A percentile compares a stretch with the other conserved stretches of the same genome.
Evolutionary conservation across 2,888 invertebrate genomes (phyloP).

Genomic region (Frankliniella intonsa): DNA sequence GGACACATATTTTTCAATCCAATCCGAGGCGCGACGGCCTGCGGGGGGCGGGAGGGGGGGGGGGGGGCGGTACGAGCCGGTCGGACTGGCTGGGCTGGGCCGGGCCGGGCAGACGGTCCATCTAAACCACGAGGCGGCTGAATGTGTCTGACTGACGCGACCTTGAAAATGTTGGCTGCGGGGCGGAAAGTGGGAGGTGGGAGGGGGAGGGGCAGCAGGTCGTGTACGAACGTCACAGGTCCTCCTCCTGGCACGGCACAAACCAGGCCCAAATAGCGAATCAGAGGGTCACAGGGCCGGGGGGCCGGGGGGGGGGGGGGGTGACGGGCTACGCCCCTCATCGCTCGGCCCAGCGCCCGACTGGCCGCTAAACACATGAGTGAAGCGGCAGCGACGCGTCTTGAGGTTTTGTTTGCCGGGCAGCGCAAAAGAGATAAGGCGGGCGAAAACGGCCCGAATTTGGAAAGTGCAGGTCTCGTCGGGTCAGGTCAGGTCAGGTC

Average conservation of each 20-base stretch:
- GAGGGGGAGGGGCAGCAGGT: background rate
- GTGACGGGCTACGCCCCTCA: background rate
- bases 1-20: background rate
- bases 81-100: background rate
- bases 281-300: conserved; percentile 7
- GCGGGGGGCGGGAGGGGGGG: too few relatives aligned
- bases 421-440: too few relatives aligned
- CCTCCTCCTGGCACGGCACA: conserved; percentile 21
- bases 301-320: background rate
- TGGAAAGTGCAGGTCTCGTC: too few relatives aligned
- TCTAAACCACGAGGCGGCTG: background rate
- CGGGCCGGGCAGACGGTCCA: background rate
- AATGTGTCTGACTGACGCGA: conserved; percentile 10
- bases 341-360: too few relatives aligned
- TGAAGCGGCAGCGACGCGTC: background rate
- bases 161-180: background rate
- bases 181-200: conserved; percentile 31
- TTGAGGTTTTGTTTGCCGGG: too few relatives aligned
- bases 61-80: too few relatives aligned
- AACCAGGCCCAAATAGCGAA: conserved; percentile 17
- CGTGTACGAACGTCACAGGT: background rate
- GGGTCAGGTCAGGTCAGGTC: too few relatives aligned
- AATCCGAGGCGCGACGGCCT: background rate
- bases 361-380: background rate
- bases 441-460: too few relatives aligned